Conservation (phyloP, 2,113 vertebrate genomes). For the Vulpes lagopus region DNA sequence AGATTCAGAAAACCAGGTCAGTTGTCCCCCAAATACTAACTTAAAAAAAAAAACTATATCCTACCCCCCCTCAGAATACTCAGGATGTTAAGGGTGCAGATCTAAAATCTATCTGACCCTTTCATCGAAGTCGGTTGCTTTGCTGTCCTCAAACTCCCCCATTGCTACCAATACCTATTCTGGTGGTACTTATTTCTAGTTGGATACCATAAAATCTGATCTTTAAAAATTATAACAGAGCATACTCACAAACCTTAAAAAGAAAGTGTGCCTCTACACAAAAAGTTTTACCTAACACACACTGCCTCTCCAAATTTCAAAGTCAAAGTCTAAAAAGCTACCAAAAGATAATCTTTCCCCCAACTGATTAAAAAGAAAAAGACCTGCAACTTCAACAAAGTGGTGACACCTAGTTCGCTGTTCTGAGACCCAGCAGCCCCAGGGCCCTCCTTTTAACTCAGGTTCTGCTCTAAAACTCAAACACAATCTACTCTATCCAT, state of each 20-base stretch:
- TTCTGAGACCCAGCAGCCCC: neutral
- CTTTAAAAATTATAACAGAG: neutral
- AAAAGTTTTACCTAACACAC: neutral
- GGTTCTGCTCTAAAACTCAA: neutral
- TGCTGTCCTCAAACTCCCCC: neutral
- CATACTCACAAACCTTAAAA: neutral
- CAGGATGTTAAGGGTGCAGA: neutral
- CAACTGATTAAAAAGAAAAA: neutral
- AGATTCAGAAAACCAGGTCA: neutral
- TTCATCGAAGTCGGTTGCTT: neutral
- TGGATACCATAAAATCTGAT: neutral
- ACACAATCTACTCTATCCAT: neutral
- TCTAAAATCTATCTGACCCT: neutral
- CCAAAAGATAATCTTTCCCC: neutral
- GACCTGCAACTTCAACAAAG: neutral
- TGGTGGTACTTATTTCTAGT: neutral
- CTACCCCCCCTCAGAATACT: neutral
- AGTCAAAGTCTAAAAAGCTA: neutral
- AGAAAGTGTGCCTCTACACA: neutral
- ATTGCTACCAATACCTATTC: neutral
- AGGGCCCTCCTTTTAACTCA: neutral
- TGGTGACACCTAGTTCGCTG: neutral
- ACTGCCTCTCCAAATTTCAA: neutral
- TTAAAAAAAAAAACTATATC: neutral
- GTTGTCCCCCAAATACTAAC: neutral